phyloP scores from a whole-genome alignment of 1,140 invertebrate species.

The Oedothorax gibbosus region DNA sequence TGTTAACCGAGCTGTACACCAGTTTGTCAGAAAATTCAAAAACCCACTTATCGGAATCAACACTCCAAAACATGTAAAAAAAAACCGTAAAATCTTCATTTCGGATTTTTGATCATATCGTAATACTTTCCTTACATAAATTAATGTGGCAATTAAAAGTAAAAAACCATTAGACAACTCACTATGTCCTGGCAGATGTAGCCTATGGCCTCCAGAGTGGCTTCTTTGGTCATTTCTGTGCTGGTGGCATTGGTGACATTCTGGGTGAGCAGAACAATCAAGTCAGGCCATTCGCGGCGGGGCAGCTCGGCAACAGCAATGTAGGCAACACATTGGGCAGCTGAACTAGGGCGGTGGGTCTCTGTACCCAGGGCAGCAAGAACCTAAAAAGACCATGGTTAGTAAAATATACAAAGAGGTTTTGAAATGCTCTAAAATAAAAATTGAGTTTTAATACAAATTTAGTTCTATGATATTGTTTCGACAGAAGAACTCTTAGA shows the following conservation, averaged over 20 bases:
- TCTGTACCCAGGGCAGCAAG: constrained; percentile 94
- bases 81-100: too few species aligned
- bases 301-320: constrained; percentile 97
- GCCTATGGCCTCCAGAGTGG: constrained; percentile 96
- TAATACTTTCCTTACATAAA: too few species aligned
- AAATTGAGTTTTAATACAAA: too few species aligned
- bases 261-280: constrained; percentile 86
- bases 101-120: too few species aligned
- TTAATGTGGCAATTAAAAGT: too few species aligned
- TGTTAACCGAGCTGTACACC: too few species aligned
- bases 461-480: too few species aligned
- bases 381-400: constrained; percentile 74
- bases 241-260: constrained; percentile 86
- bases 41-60: too few species aligned
- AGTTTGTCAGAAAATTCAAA: too few species aligned
- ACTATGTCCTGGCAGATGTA: constrained; percentile 85
- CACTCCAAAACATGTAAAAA: too few species aligned
- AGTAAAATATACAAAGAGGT: neutral
- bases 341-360: constrained; percentile 91
- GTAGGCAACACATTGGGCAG: constrained; percentile 98
- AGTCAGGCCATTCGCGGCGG: constrained; percentile 78
- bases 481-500: too few species aligned
- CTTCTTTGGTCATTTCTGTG: constrained; percentile 94
- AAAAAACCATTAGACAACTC: constrained; percentile 65
- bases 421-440: neutral